Base-by-base conservation (phyloP, 35 echinoderm and acorn worm genomes). In the Patiria miniata region DNA sequence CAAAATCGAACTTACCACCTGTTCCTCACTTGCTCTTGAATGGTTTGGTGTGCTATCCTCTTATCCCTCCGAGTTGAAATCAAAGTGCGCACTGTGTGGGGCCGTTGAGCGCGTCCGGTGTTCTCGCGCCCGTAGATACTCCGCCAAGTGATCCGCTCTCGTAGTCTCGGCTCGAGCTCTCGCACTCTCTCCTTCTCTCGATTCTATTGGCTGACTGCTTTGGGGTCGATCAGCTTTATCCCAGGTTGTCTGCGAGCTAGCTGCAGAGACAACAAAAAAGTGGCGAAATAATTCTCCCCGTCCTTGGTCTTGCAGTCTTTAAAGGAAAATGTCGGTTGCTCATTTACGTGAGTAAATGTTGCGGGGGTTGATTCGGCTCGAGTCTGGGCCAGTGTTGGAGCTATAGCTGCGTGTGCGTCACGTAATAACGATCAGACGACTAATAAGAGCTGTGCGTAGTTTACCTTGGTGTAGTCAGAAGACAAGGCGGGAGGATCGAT, bases 361-460 rank as follows among this genome's bases (percentile, higher is more conserved):
- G 65, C 65, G 65, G 65, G 65, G 65, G 65, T 23, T 34, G 65
- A 30, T 60, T 22, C 34, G 6, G 65, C 9, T 2, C 10, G 65
- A 34, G 65, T 73, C 65, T 23, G 29, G 65, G 65, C 19, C 34
- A 73, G 65, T 10, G 26, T 32, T 73, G 65, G 65, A 36, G 65
- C 34, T 73, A 34, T n/a, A n/a, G n/a, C n/a, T n/a, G n/a, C n/a
- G n/a, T 73, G 65, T 73, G 26, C 65, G 65, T 73, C 65, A 73
- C 65, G 65, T 73, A 30, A 47, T 47, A 47, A 47, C 42, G 42
- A 47, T 47, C 42, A 47, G 42, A 47, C 42, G 12, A 12, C 42
- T 47, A 47, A 47, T 47, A 47, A 47, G 42, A 47, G 4, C 42
- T 47, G 4, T 47, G 4, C 42, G 12, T 47, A 47, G 42, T 47